Evolutionary conservation across 2,888 invertebrate genomes (phyloP).

Genomic region (Alloplasta piceator): DNA sequence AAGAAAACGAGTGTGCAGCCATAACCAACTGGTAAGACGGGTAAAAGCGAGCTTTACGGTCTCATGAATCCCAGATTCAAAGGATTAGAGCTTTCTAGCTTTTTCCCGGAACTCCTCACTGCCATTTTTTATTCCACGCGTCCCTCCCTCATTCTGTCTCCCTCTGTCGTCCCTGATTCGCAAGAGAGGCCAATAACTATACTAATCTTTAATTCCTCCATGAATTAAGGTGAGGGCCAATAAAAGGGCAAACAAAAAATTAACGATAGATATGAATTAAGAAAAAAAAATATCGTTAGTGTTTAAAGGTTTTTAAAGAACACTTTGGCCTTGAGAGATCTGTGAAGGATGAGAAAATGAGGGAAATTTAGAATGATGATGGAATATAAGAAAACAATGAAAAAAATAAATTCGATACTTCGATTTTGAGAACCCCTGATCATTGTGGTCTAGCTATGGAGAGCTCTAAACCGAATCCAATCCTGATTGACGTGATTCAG

Average conservation of each 20-base stretch:
- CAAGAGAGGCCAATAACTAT: constrained; percentile 70
- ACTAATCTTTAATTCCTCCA: constrained; percentile 8
- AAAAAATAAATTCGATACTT: constrained; percentile 1
- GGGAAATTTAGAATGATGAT: background rate
- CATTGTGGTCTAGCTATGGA: constrained; percentile 76
- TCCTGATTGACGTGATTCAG: constrained; percentile 81
- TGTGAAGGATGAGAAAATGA: too few species aligned
- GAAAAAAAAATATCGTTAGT: background rate
- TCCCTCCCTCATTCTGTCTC: constrained; percentile 65
- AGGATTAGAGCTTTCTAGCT: constrained; percentile 76
- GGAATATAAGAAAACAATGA: background rate
- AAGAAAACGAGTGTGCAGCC: constrained; percentile 58
- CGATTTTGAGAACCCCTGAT: constrained; percentile 78
- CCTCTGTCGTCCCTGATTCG: constrained; percentile 69
- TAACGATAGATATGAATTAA: background rate
- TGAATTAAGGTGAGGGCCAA: constrained; percentile 76
- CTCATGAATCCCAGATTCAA: constrained; percentile 82
- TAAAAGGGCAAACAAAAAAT: constrained; percentile 41
- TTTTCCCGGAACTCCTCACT: constrained; percentile 7
- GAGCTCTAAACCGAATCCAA: constrained; percentile 81
- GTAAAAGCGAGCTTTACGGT: constrained; percentile 65
- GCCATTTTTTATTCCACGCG: constrained; percentile 6
- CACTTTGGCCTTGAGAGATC: too few species aligned
- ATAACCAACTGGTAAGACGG: constrained; percentile 50
- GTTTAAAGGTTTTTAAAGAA: too few species aligned